phyloP scores from a whole-genome alignment of 2,888 invertebrate genomes.

The Leptura quadrifasciata region DNA sequence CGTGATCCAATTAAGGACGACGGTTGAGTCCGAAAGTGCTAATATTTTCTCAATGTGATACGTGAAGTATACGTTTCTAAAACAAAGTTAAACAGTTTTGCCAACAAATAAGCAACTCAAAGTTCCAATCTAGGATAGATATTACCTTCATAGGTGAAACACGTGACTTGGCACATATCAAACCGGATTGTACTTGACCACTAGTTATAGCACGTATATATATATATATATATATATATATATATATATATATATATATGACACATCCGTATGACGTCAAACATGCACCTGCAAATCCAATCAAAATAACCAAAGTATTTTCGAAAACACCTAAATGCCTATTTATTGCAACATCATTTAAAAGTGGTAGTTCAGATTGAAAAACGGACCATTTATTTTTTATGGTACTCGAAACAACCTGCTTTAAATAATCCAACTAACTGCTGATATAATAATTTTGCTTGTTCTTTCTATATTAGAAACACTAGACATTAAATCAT shows the following conservation, averaged over 20 bases:
- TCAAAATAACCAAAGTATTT: background rate
- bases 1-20: background rate
- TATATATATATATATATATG: too few species aligned
- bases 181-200: too few species aligned
- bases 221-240: too few species aligned
- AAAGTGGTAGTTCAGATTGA: background rate
- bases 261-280: too few species aligned
- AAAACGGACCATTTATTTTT: background rate
- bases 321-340: background rate
- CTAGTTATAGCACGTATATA: too few species aligned
- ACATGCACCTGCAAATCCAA: slow-evolving; percentile 3
- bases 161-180: background rate
- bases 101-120: background rate
- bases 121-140: slow-evolving; percentile 12
- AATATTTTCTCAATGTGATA: background rate
- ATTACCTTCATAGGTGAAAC: background rate
- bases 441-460: background rate
- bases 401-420: background rate
- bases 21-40: background rate
- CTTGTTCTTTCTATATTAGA: background rate
- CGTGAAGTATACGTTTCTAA: background rate
- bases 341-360: background rate
- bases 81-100: background rate
- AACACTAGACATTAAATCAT: background rate
- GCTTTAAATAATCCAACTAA: background rate